Evolutionary conservation across 2,113 vertebrate species (phyloP).

Genomic region (Halichoeres trimaculatus): DNA sequence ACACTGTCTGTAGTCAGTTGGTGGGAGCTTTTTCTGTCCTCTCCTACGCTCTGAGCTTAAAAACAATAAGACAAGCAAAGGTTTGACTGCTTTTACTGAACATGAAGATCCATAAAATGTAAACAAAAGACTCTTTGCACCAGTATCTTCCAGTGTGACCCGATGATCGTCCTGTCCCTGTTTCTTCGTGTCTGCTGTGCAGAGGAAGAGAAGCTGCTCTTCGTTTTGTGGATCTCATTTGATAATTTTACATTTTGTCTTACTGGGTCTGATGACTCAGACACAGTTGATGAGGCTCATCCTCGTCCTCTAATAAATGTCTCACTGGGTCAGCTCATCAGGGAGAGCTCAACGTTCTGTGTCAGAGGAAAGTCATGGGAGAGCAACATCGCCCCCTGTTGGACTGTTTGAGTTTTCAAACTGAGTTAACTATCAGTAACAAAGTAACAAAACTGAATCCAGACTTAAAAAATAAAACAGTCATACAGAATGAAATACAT

Average conservation of each 20-base stretch:
- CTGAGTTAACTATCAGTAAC: background rate
- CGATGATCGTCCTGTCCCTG: background rate
- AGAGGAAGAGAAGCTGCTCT: background rate
- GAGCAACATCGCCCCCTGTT: slow-evolving; percentile 64
- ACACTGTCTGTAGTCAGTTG: slow-evolving; percentile 68
- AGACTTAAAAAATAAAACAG: background rate
- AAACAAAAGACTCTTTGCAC: background rate
- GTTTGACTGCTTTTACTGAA: slow-evolving; percentile 44
- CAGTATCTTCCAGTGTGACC: background rate
- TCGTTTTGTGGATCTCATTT: background rate
- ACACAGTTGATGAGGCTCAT: slow-evolving; percentile 12
- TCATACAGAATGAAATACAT: no score
- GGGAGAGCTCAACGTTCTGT: slow-evolving; percentile 39
- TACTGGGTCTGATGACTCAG: slow-evolving; percentile 45
- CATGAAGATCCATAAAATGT: background rate
- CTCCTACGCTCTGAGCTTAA: slow-evolving; percentile 68
- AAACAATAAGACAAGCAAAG: slow-evolving; percentile 66
- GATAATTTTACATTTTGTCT: slow-evolving; percentile 4
- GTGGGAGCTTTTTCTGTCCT: slow-evolving; percentile 69
- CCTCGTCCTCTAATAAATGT: slow-evolving; percentile 26
- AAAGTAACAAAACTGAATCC: background rate
- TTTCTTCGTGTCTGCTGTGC: background rate
- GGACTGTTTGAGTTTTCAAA: slow-evolving; percentile 22
- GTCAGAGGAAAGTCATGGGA: slow-evolving; percentile 29
- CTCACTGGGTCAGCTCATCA: slow-evolving; percentile 48